A percentile compares a stretch with the other conserved stretches of the same genome.
Conservation (phyloP, 2,113 vertebrate species). For the Pitta sordida region DNA sequence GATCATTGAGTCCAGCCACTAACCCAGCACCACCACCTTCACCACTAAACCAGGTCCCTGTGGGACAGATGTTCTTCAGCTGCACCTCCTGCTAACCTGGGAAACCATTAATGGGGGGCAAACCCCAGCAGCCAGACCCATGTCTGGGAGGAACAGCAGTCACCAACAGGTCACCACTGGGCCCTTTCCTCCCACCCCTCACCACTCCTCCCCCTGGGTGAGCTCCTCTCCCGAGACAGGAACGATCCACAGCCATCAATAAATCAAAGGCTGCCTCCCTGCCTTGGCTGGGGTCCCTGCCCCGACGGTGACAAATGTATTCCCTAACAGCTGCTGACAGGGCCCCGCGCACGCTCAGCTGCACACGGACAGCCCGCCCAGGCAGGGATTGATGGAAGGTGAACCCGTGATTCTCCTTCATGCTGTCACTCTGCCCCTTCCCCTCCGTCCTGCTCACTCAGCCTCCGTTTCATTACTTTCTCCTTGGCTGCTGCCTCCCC, state of each 20-base stretch:
- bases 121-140: background rate
- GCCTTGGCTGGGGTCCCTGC: background rate
- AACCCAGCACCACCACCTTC: background rate
- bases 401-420: conserved; percentile 78
- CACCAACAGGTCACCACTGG: rapidly evolving
- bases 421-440: conserved; percentile 44
- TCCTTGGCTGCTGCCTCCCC: background rate
- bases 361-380: conserved; percentile 4
- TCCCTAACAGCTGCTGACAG: conserved; percentile 63
- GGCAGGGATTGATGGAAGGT: conserved; percentile 79
- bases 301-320: conserved; percentile 52
- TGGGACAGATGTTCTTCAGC: background rate
- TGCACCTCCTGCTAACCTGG: background rate
- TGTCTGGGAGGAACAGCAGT: background rate
- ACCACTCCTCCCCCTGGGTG: background rate
- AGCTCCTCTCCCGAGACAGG: background rate
- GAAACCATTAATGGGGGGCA: background rate
- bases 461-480: conserved; percentile 22
- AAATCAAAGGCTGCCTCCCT: background rate
- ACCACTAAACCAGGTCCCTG: background rate
- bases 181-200: background rate
- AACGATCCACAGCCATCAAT: background rate
- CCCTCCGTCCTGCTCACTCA: background rate
- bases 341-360: background rate
- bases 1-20: background rate